Conservation (phyloP, 2,113 vertebrate genomes). For the Bombycilla garrulus region DNA sequence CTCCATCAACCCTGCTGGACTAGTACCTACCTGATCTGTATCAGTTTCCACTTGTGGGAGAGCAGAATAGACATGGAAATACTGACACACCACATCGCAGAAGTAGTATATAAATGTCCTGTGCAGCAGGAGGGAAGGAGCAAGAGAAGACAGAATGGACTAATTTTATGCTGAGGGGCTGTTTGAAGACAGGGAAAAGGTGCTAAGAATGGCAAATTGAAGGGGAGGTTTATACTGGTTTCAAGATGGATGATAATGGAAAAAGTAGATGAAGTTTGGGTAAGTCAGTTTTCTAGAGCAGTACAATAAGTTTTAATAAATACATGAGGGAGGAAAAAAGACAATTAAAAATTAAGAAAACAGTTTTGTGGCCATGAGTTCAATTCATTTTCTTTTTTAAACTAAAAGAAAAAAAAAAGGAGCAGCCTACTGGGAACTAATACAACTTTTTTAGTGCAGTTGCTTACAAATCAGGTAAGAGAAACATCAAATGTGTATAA, state of each 20-base stretch:
- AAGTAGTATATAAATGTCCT: neutral
- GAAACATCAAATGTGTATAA: neutral
- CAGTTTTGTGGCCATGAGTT: neutral
- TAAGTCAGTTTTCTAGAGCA: neutral
- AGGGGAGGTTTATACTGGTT: neutral
- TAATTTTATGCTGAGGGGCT: neutral
- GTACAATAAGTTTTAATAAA: neutral
- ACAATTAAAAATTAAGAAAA: neutral
- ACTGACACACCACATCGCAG: neutral
- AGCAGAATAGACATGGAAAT: neutral
- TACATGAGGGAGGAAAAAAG: accelerated
- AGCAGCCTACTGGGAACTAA: neutral
- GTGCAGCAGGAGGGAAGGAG: neutral
- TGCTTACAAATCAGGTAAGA: neutral
- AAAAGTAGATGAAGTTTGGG: neutral
- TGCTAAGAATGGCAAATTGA: neutral
- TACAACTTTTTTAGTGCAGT: neutral
- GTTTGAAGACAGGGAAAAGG: neutral
- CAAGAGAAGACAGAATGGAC: neutral
- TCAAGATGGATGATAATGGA: neutral
- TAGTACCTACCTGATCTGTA: neutral
- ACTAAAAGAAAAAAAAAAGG: neutral
- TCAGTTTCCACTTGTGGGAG: neutral
- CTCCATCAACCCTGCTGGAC: neutral
- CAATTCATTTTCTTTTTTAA: neutral